Percentiles rank a stretch among this genome's conserved stretches.
phyloP scores from a whole-genome alignment of 2,888 invertebrate species.

The Harpalus rubripes region DNA sequence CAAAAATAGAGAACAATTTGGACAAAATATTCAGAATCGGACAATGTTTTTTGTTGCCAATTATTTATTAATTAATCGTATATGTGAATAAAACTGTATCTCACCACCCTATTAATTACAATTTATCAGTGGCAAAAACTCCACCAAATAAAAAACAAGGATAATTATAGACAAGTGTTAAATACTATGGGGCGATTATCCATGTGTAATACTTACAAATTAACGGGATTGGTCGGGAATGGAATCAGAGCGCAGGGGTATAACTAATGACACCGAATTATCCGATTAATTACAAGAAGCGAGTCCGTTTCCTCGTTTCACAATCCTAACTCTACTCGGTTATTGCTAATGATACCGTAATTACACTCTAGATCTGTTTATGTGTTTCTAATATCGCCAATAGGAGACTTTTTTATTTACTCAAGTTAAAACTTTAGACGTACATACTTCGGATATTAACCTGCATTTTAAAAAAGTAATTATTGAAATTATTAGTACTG shows the following conservation, averaged over 20 bases:
- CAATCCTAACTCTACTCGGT: neutral
- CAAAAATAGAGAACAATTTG: neutral
- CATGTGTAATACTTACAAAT: slow-evolving; percentile 28
- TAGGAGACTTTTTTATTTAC: too few species aligned
- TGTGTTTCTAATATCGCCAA: neutral
- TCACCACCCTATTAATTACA: neutral
- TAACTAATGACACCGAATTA: slow-evolving; percentile 39
- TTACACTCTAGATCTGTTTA: slow-evolving; percentile 8
- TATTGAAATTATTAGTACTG: too few species aligned
- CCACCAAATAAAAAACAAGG: neutral
- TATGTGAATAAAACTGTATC: neutral
- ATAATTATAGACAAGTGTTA: slow-evolving; percentile 30
- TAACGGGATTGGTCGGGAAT: slow-evolving; percentile 13
- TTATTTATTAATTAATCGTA: neutral
- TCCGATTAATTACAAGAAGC: slow-evolving; percentile 42
- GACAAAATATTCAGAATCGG: too few species aligned
- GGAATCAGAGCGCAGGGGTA: neutral
- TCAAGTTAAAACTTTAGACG: too few species aligned
- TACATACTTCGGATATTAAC: too few species aligned
- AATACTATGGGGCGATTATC: slow-evolving; percentile 3
- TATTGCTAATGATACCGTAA: slow-evolving; percentile 39
- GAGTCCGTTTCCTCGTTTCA: neutral
- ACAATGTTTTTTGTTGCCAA: neutral
- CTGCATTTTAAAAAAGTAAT: too few species aligned
- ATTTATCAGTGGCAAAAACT: neutral